These are phyloP conservation scores for Zosterops lateralis DNA, from an alignment of 2,113 vertebrate species.

Conservation along the genomic window DNA sequence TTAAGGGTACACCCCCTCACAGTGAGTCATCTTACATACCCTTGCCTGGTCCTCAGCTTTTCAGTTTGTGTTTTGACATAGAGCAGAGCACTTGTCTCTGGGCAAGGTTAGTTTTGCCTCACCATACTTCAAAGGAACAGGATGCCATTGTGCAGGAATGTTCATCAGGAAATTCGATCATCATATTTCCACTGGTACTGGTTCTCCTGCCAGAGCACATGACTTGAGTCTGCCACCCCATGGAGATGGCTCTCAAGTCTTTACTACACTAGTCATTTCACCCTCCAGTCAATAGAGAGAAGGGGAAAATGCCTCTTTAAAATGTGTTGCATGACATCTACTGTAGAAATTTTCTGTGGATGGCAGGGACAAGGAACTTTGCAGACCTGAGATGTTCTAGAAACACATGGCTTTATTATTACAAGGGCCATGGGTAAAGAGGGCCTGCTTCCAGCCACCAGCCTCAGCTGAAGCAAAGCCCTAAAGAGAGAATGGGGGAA, in stretches of 20 bases:
- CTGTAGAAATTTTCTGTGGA: rapidly evolving
- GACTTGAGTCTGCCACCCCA: background rate
- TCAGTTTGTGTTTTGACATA: background rate
- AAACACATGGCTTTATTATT: too few relatives aligned
- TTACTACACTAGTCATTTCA: background rate
- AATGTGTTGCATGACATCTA: background rate
- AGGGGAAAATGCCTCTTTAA: background rate
- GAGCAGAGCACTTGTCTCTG: background rate
- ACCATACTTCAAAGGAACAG: background rate
- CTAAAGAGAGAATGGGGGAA: too few relatives aligned
- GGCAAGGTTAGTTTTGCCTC: background rate
- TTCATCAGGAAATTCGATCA: background rate
- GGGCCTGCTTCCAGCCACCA: too few relatives aligned
- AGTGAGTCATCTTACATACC: background rate
- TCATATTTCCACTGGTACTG: background rate
- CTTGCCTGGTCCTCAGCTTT: background rate
- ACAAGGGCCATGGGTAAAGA: too few relatives aligned
- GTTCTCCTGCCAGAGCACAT: rapidly evolving
- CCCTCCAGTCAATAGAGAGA: background rate
- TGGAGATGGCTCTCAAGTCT: background rate
- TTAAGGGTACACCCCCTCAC: background rate
- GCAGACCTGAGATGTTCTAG: too few relatives aligned
- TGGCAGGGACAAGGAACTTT: too few relatives aligned
- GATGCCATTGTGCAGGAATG: background rate
- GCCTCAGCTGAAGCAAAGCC: too few relatives aligned